Percentiles rank a stretch among this genome's conserved stretches.
Evolutionary conservation across 2,797 vertebrate species (phyloP).

Genomic region (Oreortyx pictus): DNA sequence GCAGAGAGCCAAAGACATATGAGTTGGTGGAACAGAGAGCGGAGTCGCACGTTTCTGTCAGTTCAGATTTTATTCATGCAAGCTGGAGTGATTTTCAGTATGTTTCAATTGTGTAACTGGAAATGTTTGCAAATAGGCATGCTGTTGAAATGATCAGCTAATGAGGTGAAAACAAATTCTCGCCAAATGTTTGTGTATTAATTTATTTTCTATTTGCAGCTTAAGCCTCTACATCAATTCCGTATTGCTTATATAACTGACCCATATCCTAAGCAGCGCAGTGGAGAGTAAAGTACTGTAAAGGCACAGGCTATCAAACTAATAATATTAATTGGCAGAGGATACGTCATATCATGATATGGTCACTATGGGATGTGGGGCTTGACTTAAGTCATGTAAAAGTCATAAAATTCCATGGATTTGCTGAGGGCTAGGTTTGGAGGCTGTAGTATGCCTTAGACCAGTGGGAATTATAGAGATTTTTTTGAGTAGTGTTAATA

Average conservation of each 20-base stretch:
- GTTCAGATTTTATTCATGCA: conserved; percentile 3
- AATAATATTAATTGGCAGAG: conserved; percentile 2
- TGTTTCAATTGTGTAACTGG: neutral
- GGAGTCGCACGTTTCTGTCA: neutral
- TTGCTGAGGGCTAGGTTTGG: conserved; percentile 5
- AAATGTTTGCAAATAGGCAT: neutral
- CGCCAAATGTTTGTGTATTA: neutral
- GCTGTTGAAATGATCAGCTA: neutral
- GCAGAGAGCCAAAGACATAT: neutral
- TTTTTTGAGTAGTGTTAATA: neutral
- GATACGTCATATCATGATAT: conserved; percentile 14
- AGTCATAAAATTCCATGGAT: conserved; percentile 9
- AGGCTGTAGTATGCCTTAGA: neutral
- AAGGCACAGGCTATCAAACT: neutral
- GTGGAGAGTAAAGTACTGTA: neutral
- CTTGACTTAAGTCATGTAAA: conserved; percentile 19
- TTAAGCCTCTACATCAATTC: neutral
- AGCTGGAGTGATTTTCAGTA: neutral
- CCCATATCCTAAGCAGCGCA: neutral
- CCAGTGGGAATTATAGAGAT: neutral
- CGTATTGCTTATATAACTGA: conserved; percentile 6
- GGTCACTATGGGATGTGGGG: neutral
- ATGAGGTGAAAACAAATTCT: conserved; percentile 9
- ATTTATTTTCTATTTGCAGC: conserved; percentile 16
- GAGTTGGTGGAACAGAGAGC: neutral